Base-by-base conservation (phyloP, 2,797 vertebrate species). In the Enoplosus armatus region DNA sequence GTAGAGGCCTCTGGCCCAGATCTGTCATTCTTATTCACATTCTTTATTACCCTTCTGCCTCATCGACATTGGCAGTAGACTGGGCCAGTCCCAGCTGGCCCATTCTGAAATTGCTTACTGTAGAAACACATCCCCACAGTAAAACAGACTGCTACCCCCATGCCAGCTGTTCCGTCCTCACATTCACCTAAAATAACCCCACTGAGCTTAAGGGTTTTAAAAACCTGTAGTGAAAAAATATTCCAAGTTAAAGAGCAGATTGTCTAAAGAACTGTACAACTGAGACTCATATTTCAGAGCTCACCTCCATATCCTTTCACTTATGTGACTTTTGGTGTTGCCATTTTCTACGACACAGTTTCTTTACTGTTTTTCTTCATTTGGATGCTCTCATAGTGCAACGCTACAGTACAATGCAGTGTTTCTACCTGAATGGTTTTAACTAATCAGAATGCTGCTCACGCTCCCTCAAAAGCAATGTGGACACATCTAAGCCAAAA, bases 21-120 rank as follows among this genome's bases (percentile, higher is more conserved):
- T 91, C 76, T 92, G 84, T 90, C 92, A 89, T 87, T 85, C 75
- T 72, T 72, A 82, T 87, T 87, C 88, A 83, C 77, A 88, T 92
- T 85, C 84, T 87, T 81, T 87, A 80, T 74, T 88, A n/a, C 90
- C 85, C 84, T 74, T 91, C 82, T 89, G 90, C 85, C 78, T 90
- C 85, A 85, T 90, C 89, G 84, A 83, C 88, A 86, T 87, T 90
- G 86, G 83, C 85, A 90, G 74, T 77, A 82, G 82, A 91, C 79
- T 79, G 80, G 83, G 80, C 72, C 61, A 60, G 78, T 91, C 92
- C 86, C 91, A 91, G 85, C 87, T 91, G 91, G 87, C 75, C 87
- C 80, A 87, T 88, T 89, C 72, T 80, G 72, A 87, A 87, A 89
- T 64, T 93, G 91, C 90, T 92, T 92, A 90, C 87, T 84, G 75